Evolutionary conservation across 2,888 invertebrate genomes (phyloP), one percentile per base, ranked within the genome.

Genomic region (Tyria jacobaeae): DNA sequence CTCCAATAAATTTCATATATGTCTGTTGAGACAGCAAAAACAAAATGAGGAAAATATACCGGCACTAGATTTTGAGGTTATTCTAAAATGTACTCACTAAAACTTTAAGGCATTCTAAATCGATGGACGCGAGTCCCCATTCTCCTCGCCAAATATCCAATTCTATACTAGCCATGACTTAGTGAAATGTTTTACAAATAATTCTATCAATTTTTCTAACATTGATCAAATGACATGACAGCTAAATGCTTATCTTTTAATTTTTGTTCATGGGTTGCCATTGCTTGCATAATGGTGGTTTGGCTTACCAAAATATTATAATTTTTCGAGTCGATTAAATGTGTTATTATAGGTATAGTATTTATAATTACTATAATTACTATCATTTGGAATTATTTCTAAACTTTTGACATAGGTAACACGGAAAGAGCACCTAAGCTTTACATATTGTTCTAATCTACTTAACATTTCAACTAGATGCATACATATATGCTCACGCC

Each of bases 111-210:
- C 97, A 98, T 85, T 97, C 96, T 65, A 96, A 94, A 94, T 98
- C 97, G 64, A 98, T 95, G 0, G 98, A 97, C 0, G 98, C 97
- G 57, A 98, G 91, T 25, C 97, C 97, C 96, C 97, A 98, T 87
- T 98, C 98, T 24, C 98, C 97, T 82, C 96, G 96, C 96, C 97
- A 98, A 72, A 97, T 96, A 88, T 96, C 95, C 74, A 98, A 89
- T 86, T 95, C 93, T 86, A 94, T 93, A 77, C 80, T 93, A 79
- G 90, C 85, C 92, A 93, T 93, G 76, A 68, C 48, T 73, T 62
- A 64, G 9, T 60, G 53, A 57, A 66, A 59, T 60, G n/a, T 66
- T 57, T 64, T 62, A 55, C 55, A 66, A 60, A 64, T 63, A 69
- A 61, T 62, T 63, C 53, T 65, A 59, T 59, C 56, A 74, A 75